These are phyloP conservation scores for Volucella inanis DNA, from an alignment of 2,888 invertebrate genomes.

Conservation along the genomic window DNA sequence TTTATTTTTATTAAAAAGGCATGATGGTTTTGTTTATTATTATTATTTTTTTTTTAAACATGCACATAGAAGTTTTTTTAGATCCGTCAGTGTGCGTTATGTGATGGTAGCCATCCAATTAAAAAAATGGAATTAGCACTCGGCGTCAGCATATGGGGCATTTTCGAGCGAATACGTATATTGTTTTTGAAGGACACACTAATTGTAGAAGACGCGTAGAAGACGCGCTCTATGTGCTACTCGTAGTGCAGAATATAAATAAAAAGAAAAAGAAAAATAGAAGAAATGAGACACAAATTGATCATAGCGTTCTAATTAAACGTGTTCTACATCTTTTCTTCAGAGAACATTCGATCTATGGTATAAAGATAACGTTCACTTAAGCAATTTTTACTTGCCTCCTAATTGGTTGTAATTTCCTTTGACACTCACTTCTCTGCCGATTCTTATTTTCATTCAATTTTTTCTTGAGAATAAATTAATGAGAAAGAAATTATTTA, in stretches of 20 bases:
- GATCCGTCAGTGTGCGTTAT: conserved; percentile 19
- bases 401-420: conserved; percentile 33
- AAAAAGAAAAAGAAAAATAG: not conserved
- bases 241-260: conserved; percentile 7
- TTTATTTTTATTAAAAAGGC: conserved; percentile 16
- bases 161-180: not conserved
- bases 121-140: conserved; percentile 47
- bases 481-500: not conserved
- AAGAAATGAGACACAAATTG: conserved; percentile 54
- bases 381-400: not conserved
- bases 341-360: conserved; percentile 35
- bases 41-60: conserved; percentile 32
- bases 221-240: conserved; percentile 11
- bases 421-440: not conserved
- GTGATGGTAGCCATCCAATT: conserved; percentile 53
- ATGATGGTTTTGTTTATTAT: not conserved
- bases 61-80: conserved; percentile 22
- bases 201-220: conserved; percentile 55
- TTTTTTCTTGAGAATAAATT: not conserved
- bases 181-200: conserved; percentile 70
- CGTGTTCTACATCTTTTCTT: conserved; percentile 36
- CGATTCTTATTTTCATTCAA: not conserved
- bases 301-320: conserved; percentile 58
- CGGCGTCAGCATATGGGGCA: conserved; percentile 21
- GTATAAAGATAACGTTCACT: conserved; percentile 52